Percentiles rank a stretch among this genome's conserved stretches.
Conservation (phyloP, 2,888 invertebrate species). For the Campoplex nolae region DNA sequence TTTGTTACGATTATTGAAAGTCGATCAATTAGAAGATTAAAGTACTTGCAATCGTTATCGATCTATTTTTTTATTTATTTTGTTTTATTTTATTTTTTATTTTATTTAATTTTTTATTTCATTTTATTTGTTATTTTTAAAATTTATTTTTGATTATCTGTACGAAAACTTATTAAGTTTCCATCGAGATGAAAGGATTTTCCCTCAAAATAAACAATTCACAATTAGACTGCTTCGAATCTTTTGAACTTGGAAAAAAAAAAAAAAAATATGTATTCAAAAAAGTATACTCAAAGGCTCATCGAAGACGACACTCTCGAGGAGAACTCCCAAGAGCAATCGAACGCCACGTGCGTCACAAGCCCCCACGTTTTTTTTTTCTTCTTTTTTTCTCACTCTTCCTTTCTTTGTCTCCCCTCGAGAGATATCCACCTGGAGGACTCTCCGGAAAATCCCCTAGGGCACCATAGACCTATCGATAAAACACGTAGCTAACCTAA, state of each 20-base stretch:
- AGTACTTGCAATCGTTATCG: too few species aligned
- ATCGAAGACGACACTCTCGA: slow-evolving; percentile 17
- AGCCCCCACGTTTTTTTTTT: slow-evolving; percentile 6
- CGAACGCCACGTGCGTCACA: slow-evolving; percentile 29
- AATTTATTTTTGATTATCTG: not conserved
- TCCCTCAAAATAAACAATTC: too few species aligned
- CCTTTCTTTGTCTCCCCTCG: slow-evolving; percentile 5
- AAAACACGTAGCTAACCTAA: slow-evolving; percentile 53
- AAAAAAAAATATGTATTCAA: not conserved
- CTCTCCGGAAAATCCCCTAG: slow-evolving; percentile 13
- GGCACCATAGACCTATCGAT: slow-evolving; percentile 39
- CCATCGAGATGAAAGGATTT: too few species aligned
- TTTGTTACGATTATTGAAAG: too few species aligned
- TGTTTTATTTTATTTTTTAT: too few species aligned
- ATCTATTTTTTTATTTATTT: too few species aligned
- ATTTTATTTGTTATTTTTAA: too few species aligned
- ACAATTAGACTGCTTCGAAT: too few species aligned
- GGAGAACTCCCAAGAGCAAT: slow-evolving; percentile 2
- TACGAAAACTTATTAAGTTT: too few species aligned
- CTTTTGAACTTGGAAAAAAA: not conserved
- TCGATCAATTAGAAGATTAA: too few species aligned
- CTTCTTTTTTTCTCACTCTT: not conserved
- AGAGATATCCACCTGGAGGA: slow-evolving; percentile 55
- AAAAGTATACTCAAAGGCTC: slow-evolving; percentile 12
- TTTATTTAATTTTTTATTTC: too few species aligned